These are phyloP conservation scores for Drosophila truncata DNA, from an alignment of 1,140 invertebrate genomes.

Conservation along the genomic window DNA sequence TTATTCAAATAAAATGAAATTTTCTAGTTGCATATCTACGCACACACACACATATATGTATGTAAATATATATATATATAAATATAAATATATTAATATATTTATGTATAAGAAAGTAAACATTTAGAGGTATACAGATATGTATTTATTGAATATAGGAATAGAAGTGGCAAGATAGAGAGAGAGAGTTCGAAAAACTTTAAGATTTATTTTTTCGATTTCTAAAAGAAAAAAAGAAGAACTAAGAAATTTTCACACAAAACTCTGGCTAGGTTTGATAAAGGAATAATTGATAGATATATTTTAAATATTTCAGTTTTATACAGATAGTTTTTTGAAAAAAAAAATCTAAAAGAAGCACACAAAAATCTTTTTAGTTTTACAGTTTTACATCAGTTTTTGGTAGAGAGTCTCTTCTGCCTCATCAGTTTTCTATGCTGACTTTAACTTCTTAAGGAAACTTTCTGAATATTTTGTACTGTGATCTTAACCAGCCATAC, in stretches of 20 bases:
- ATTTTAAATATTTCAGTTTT: not conserved
- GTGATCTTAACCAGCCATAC: not conserved
- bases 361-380: not conserved
- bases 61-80: constrained; percentile 45
- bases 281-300: not conserved
- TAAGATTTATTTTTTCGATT: constrained; percentile 10
- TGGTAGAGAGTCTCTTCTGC: too few relatives aligned
- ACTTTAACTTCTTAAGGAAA: not conserved
- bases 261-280: constrained; percentile 34
- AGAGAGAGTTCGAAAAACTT: constrained; percentile 22
- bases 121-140: constrained; percentile 50
- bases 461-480: too few relatives aligned
- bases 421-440: not conserved
- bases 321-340: not conserved
- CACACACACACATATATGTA: constrained; percentile 63
- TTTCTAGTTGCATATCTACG: constrained; percentile 56
- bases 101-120: constrained; percentile 62
- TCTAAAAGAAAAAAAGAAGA: constrained; percentile 23
- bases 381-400: too few relatives aligned
- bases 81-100: constrained; percentile 39
- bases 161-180: constrained; percentile 42
- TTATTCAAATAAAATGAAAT: constrained; percentile 76
- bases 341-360: not conserved
- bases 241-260: constrained; percentile 3
- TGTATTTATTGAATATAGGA: constrained; percentile 37